Base-by-base conservation (phyloP, 2,888 invertebrate species). In the Strigamia crassipes region DNA sequence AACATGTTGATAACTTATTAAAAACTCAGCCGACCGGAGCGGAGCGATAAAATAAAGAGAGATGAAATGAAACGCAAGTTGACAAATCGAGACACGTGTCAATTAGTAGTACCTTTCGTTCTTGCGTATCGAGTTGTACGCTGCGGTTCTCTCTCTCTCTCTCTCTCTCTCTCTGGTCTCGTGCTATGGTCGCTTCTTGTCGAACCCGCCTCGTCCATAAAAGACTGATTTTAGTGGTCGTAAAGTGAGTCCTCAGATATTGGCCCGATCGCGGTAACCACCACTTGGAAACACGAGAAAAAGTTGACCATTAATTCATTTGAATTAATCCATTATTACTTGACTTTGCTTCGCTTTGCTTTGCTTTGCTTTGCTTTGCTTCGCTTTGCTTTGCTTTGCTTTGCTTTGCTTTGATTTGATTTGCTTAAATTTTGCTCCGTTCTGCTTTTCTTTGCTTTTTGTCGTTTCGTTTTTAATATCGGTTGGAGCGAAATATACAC, bases 141-240 rank as follows among this genome's bases (percentile, higher is more conserved):
- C 12, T 38, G 38, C 6, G 38, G n/a, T 51, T 51, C 18, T 18
- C 12, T 51, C 51, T 51, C 18, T 51, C 51, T 51, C 18, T 8
- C 12, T 15, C 12, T 51, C n/a, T 51, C n/a, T 51, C n/a, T 51
- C 51, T 51, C 51, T 18, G 0, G n/a, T 27, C 18, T 51, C n/a
- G 18, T 4, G 5, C 18, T 27, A 27, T 27, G 18, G 21, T 66
- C 61, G 61, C 5, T 66, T 66, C 61, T 66, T 66, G 61, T 66
- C 61, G 61, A 66, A 23, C 61, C 61, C 61, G 61, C 61, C 61
- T 66, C 61, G 61, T 12, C 61, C 61, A 66, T 66, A 66, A 66
- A 66, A 66, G 61, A 66, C 61, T 66, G 61, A 66, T 66, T 66
- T 66, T 66, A 66, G 61, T 66, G 61, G 21, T 66, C 61, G 21